Conservation (phyloP, 2,113 vertebrate species). For the Dasyurus viverrinus region DNA sequence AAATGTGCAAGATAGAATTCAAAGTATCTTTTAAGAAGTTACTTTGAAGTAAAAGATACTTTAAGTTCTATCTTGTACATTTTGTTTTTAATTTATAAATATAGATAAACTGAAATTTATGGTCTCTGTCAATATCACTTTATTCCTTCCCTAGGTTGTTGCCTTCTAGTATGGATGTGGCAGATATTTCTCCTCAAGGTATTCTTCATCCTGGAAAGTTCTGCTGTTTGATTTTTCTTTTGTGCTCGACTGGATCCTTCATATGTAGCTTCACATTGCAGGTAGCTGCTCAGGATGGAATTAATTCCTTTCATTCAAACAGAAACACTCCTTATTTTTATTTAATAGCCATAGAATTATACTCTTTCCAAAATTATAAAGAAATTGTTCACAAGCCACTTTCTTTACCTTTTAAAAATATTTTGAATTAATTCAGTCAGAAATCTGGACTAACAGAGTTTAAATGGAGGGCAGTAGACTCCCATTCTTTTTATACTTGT, state of each 20-base stretch:
- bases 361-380: not conserved
- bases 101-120: too few relatives aligned
- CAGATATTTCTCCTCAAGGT: too few relatives aligned
- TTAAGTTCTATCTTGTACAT: too few relatives aligned
- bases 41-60: too few relatives aligned
- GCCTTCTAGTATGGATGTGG: too few relatives aligned
- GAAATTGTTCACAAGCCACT: not conserved
- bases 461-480: not conserved
- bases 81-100: too few relatives aligned
- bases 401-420: not conserved
- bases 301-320: not conserved
- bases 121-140: too few relatives aligned
- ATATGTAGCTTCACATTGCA: not conserved
- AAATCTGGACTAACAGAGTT: not conserved
- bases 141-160: too few relatives aligned
- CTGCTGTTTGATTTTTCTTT: not conserved
- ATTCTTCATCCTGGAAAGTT: not conserved
- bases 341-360: not conserved
- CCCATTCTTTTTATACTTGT: not conserved
- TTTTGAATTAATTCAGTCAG: not conserved
- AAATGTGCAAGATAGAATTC: too few relatives aligned
- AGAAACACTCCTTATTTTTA: not conserved
- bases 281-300: not conserved
- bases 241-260: not conserved
- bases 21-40: too few relatives aligned